Evolutionary conservation across 92 coral and sea anemone genomes (phyloP).

Genomic region (Bergia sp.): DNA sequence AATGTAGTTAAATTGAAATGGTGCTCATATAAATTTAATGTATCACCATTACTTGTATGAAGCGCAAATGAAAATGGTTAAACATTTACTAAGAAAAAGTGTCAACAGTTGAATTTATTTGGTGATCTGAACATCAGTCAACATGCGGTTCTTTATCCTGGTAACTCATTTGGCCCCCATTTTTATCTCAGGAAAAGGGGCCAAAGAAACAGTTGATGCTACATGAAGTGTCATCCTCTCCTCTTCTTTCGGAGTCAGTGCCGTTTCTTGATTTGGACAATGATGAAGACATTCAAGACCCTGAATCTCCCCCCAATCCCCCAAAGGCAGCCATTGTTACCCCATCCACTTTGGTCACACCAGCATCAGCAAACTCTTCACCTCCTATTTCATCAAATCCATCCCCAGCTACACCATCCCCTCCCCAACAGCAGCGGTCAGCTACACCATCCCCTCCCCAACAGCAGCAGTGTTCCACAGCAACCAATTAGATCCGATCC

Average conservation of each 20-base stretch:
- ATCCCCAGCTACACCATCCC: not conserved
- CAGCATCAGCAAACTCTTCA: not conserved
- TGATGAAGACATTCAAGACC: not conserved
- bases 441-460: too few species aligned
- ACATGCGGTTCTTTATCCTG: not conserved
- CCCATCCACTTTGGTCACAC: not conserved
- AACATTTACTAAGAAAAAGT: not conserved
- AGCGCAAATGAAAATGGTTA: not conserved
- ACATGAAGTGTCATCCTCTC: not conserved
- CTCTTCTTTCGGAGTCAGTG: not conserved
- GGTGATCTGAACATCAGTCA: not conserved
- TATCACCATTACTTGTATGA: not conserved
- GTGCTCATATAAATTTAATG: not conserved
- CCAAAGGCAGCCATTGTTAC: conserved; percentile 6
- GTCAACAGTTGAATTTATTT: not conserved
- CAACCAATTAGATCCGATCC: not conserved
- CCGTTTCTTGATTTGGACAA: conserved; percentile 1
- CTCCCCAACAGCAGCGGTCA: conserved; percentile 13
- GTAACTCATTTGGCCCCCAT: not conserved
- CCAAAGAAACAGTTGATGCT: conserved; percentile 10
- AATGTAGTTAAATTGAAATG: conserved; percentile 1
- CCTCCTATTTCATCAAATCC: not conserved
- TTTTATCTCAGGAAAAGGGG: conserved; percentile 14
- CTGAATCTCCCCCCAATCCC: not conserved
- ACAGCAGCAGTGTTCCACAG: not conserved